Evolutionary conservation across 1,140 invertebrate species (phyloP).

Genomic region (Heliconius nattereri): DNA sequence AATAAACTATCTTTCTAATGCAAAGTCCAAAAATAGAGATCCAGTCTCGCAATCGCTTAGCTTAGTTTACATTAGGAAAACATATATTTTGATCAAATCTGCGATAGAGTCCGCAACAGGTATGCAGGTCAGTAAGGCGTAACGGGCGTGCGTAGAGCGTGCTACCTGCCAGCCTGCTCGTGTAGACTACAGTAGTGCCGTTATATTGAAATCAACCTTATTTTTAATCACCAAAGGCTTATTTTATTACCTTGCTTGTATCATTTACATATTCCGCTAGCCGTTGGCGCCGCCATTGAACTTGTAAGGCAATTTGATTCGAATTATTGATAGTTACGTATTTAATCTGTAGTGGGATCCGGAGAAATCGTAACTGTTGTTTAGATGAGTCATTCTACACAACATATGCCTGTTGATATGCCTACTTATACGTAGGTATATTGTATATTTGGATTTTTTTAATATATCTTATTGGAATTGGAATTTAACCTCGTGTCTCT

Average conservation of each 20-base stretch:
- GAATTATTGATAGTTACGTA: slow-evolving; percentile 2
- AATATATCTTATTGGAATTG: too few relatives aligned
- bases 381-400: not conserved
- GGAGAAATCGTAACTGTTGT: slow-evolving; percentile 5
- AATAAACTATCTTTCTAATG: not conserved
- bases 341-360: not conserved
- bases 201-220: slow-evolving; percentile 2
- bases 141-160: slow-evolving; percentile 1
- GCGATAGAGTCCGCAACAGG: not conserved
- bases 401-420: not conserved
- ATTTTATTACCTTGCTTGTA: not conserved
- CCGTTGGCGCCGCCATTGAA: not conserved
- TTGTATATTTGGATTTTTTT: too few relatives aligned
- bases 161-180: not conserved
- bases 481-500: too few relatives aligned
- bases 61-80: not conserved
- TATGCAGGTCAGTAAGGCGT: slow-evolving; percentile 12
- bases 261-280: slow-evolving; percentile 11
- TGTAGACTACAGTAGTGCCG: not conserved
- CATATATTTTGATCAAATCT: slow-evolving; percentile 2
- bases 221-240: not conserved
- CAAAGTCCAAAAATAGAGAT: not conserved
- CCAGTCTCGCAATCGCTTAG: not conserved
- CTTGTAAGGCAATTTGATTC: slow-evolving; percentile 6
- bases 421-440: too few relatives aligned